Conservation (phyloP, 2,113 vertebrate species). For the Ranitomeya variabilis region DNA sequence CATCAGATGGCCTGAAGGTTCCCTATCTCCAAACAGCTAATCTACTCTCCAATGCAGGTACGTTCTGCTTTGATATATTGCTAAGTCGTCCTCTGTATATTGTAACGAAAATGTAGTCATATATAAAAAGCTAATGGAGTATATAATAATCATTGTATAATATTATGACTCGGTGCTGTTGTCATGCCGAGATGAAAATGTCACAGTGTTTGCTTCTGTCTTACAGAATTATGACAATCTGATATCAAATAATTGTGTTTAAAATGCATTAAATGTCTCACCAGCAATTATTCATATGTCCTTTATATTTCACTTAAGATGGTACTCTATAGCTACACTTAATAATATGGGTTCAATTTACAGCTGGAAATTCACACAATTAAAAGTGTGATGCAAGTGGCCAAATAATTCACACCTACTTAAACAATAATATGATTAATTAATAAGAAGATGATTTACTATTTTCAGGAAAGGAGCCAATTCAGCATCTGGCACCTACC, state of each 20-base stretch:
- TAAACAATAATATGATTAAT: slow-evolving; percentile 45
- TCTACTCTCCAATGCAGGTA: slow-evolving; percentile 67
- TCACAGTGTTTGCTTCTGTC: neutral
- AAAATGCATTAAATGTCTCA: neutral
- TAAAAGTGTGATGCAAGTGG: neutral
- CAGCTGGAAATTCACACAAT: neutral
- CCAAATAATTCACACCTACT: slow-evolving; percentile 18
- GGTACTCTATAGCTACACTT: neutral
- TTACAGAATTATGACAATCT: neutral
- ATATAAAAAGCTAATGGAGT: neutral
- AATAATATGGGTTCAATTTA: neutral
- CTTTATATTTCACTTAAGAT: neutral
- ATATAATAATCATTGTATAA: neutral
- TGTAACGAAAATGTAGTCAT: neutral
- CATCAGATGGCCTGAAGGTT: slow-evolving; percentile 63
- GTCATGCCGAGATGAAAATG: neutral
- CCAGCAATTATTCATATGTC: neutral
- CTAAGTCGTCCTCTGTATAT: neutral
- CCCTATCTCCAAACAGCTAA: slow-evolving; percentile 58
- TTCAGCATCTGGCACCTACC: slow-evolving; percentile 25
- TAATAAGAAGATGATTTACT: slow-evolving; percentile 30
- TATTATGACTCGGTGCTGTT: neutral
- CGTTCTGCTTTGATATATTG: slow-evolving; percentile 7
- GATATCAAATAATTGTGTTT: neutral
- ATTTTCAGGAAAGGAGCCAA: slow-evolving; percentile 15